Evolutionary conservation across 2,113 vertebrate genomes (phyloP).

Genomic region (Nibea albiflora): DNA sequence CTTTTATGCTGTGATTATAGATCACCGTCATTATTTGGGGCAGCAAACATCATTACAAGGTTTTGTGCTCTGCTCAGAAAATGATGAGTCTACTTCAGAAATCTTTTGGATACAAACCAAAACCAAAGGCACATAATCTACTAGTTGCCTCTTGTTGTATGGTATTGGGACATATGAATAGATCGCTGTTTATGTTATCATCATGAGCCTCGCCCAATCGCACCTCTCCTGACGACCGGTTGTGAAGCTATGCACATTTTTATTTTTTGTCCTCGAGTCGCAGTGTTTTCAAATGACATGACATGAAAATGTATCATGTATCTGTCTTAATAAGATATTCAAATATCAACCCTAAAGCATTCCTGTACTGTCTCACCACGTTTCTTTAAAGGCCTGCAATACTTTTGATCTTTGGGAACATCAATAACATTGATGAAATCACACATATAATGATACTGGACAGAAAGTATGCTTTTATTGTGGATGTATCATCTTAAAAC

Average conservation of each 20-base stretch:
- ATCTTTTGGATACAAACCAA: constrained; percentile 31
- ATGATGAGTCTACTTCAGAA: not conserved
- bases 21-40: constrained; percentile 30
- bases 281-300: not conserved
- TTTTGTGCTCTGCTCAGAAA: not conserved
- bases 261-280: not conserved
- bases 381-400: no score
- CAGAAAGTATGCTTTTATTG: not conserved
- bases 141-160: not conserved
- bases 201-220: not conserved
- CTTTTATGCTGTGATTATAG: constrained; percentile 39
- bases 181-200: constrained; percentile 4
- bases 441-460: not conserved
- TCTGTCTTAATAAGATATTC: not conserved
- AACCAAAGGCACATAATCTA: constrained; percentile 1
- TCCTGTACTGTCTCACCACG: not conserved
- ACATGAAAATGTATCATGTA: not conserved
- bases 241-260: not conserved
- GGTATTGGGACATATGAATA: not conserved
- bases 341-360: not conserved
- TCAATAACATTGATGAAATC: not conserved
- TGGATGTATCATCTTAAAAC: not conserved
- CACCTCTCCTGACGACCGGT: not conserved
- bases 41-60: constrained; percentile 50
- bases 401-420: not conserved